Evolutionary conservation across 2,113 vertebrate genomes (phyloP).

Genomic region (Phaethon lepturus): DNA sequence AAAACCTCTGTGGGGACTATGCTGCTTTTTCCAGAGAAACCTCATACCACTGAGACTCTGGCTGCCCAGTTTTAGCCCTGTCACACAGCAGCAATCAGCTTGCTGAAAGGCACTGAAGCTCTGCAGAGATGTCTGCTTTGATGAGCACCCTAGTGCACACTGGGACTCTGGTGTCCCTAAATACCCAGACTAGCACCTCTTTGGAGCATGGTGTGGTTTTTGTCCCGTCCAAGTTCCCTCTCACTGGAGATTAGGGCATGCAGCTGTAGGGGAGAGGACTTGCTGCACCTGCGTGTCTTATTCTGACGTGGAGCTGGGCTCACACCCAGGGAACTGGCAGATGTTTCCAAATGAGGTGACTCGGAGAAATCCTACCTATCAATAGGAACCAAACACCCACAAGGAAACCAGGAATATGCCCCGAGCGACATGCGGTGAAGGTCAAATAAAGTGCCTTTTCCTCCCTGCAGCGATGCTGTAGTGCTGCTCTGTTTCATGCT

Average conservation of each 20-base stretch:
- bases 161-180: background rate
- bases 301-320: background rate
- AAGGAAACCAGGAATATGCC: background rate
- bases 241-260: background rate
- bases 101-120: background rate
- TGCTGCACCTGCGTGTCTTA: background rate
- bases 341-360: background rate
- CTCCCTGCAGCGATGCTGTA: accelerated
- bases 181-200: background rate
- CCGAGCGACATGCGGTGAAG: background rate
- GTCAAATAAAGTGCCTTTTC: background rate
- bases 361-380: background rate
- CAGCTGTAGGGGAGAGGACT: background rate
- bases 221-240: background rate
- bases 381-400: background rate
- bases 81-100: background rate
- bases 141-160: background rate
- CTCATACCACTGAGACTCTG: background rate
- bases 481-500: background rate
- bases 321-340: background rate
- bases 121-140: background rate
- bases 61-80: background rate
- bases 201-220: background rate
- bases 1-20: background rate
- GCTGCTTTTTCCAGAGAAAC: background rate